Conservation (phyloP, 2,113 vertebrate genomes). For the Passerina amoena region DNA sequence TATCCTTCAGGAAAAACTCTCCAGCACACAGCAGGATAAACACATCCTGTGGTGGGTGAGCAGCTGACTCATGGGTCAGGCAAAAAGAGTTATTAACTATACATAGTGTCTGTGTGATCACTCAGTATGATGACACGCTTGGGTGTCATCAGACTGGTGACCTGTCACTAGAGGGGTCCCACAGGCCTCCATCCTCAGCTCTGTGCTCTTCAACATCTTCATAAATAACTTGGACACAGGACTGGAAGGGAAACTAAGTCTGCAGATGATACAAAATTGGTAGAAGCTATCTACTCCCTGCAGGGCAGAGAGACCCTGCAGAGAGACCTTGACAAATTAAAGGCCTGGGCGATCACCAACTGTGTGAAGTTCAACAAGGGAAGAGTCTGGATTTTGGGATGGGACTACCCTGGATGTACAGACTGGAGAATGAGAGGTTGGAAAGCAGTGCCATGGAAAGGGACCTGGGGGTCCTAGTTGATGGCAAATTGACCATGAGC, state of each 20-base stretch:
- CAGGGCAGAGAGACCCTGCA: background rate
- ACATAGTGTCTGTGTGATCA: too few species aligned
- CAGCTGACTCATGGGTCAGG: background rate
- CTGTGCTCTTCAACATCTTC: background rate
- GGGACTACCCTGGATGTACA: accelerated
- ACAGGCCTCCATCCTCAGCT: accelerated
- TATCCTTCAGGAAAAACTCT: background rate
- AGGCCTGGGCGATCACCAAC: background rate
- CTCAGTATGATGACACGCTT: background rate
- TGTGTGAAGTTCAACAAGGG: background rate
- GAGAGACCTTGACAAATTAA: background rate
- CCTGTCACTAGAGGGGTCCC: background rate
- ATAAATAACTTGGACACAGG: background rate
- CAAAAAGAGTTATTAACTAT: background rate
- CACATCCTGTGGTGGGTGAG: background rate
- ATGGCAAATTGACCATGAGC: accelerated
- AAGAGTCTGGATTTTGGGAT: background rate
- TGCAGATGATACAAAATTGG: background rate
- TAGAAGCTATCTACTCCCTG: background rate
- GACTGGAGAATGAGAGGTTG: background rate
- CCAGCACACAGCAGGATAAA: background rate
- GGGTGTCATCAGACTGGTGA: background rate
- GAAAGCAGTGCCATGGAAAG: background rate
- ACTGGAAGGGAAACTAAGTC: background rate
- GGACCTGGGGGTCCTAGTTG: accelerated